Percentiles rank a stretch among this genome's conserved stretches.
Conservation (phyloP, 2,113 vertebrate genomes). For the Triplophysa tibetana region DNA sequence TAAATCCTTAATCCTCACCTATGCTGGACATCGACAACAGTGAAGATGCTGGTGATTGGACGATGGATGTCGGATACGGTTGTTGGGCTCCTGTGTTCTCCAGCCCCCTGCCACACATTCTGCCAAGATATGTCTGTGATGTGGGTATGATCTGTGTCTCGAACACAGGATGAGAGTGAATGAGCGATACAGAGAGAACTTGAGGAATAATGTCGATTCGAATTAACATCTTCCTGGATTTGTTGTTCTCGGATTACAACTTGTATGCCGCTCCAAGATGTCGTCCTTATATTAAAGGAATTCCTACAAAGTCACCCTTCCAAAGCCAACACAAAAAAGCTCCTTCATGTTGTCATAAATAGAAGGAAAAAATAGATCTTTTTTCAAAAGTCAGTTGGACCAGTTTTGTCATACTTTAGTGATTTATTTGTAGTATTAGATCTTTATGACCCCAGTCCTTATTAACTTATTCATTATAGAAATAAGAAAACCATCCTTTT, state of each 20-base stretch:
- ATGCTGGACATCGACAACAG: slow-evolving; percentile 89
- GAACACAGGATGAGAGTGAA: slow-evolving; percentile 42
- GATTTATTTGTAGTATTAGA: too few relatives aligned
- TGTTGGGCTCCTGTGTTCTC: slow-evolving; percentile 1
- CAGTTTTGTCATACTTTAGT: too few relatives aligned
- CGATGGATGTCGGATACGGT: slow-evolving; percentile 62
- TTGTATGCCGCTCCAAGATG: too few relatives aligned
- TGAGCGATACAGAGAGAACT: slow-evolving; percentile 69
- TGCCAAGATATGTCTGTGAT: not conserved
- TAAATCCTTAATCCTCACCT: slow-evolving; percentile 99
- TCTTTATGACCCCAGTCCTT: too few relatives aligned
- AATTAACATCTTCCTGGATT: slow-evolving; percentile 24
- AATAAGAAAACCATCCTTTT: too few relatives aligned
- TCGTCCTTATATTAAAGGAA: too few relatives aligned
- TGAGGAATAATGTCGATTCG: slow-evolving; percentile 78
- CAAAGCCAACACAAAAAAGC: too few relatives aligned
- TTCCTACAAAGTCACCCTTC: too few relatives aligned
- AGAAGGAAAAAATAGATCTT: too few relatives aligned
- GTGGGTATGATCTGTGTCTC: not conserved
- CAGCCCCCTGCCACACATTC: not conserved
- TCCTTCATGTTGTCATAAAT: too few relatives aligned
- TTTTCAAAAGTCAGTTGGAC: too few relatives aligned
- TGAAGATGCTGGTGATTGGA: slow-evolving; percentile 56
- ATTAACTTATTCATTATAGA: too few relatives aligned
- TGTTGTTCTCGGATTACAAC: not conserved